Conservation (phyloP, 2,888 invertebrate species). For the Trichopoda pennipes region DNA sequence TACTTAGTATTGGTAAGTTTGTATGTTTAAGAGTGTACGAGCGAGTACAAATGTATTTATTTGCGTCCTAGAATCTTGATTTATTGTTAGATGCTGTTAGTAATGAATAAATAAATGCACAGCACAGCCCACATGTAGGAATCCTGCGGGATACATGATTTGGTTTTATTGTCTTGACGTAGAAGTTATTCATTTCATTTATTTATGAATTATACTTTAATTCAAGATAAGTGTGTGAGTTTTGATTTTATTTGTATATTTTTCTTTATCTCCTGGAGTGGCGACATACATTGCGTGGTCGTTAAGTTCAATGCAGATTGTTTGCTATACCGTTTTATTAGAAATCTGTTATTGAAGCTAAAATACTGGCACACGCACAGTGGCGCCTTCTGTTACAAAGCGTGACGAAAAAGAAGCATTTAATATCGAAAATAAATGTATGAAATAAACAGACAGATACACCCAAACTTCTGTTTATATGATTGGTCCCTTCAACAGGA, state of each 20-base stretch:
- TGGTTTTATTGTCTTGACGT: conserved; percentile 22
- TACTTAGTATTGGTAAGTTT: background rate
- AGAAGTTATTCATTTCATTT: conserved; percentile 32
- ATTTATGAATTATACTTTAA: conserved; percentile 52
- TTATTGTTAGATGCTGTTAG: conserved; percentile 37
- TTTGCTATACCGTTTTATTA: background rate
- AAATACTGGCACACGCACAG: conserved; percentile 23
- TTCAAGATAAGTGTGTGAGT: conserved; percentile 11
- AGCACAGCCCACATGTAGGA: conserved; percentile 40
- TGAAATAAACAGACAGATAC: too few relatives aligned
- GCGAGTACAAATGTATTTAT: background rate
- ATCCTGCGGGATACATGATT: conserved; percentile 61
- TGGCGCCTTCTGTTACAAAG: too few relatives aligned
- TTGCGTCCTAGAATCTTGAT: conserved; percentile 32
- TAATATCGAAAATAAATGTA: too few relatives aligned
- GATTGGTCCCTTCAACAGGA: too few relatives aligned
- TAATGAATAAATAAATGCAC: conserved; percentile 49
- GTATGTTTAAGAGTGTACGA: too few relatives aligned
- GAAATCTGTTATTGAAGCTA: conserved; percentile 1
- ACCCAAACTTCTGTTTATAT: too few relatives aligned
- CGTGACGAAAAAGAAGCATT: too few relatives aligned
- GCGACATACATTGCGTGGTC: conserved; percentile 57
- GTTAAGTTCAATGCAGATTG: conserved; percentile 34
- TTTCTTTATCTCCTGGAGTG: conserved; percentile 48
- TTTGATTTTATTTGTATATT: conserved; percentile 16